Evolutionary conservation across 2,797 vertebrate species (phyloP).

Genomic region (Chrosomus eos): DNA sequence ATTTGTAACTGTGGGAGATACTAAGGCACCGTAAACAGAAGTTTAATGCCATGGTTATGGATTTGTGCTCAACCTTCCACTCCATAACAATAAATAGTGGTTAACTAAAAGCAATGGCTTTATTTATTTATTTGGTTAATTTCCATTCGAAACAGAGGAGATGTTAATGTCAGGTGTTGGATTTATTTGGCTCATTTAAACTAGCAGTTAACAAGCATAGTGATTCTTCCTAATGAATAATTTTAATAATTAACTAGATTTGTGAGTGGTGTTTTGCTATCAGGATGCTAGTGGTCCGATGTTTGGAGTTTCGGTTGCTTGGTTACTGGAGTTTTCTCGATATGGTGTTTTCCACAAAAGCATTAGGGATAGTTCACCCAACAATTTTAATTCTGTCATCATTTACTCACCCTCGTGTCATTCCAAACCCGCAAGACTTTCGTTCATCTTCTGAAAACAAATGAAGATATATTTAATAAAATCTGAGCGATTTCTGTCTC

Average conservation of each 20-base stretch:
- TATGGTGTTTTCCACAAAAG: too few relatives aligned
- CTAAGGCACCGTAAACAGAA: slow-evolving; percentile 31
- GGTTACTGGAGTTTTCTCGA: background rate
- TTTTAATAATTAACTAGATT: background rate
- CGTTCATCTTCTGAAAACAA: too few relatives aligned
- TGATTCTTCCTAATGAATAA: slow-evolving; percentile 5
- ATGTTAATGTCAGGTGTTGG: slow-evolving; percentile 3
- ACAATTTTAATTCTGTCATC: too few relatives aligned
- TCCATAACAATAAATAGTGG: slow-evolving; percentile 10
- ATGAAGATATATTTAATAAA: too few relatives aligned
- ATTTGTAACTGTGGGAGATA: slow-evolving; percentile 33
- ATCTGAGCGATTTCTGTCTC: too few relatives aligned
- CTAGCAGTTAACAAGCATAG: background rate
- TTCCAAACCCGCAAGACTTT: too few relatives aligned
- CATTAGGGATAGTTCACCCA: too few relatives aligned
- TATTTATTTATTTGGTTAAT: background rate
- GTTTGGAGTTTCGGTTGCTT: background rate
- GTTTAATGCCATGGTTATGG: slow-evolving; percentile 8
- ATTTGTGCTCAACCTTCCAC: slow-evolving; percentile 9
- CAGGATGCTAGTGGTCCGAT: background rate
- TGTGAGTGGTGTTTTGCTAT: background rate
- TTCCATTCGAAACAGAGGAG: background rate
- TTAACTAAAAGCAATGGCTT: slow-evolving; percentile 16
- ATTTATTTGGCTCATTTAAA: slow-evolving; percentile 17
- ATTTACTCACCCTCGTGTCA: too few relatives aligned